phyloP scores from a whole-genome alignment of 2,888 invertebrate genomes.

The Ectropis crepuscularia region DNA sequence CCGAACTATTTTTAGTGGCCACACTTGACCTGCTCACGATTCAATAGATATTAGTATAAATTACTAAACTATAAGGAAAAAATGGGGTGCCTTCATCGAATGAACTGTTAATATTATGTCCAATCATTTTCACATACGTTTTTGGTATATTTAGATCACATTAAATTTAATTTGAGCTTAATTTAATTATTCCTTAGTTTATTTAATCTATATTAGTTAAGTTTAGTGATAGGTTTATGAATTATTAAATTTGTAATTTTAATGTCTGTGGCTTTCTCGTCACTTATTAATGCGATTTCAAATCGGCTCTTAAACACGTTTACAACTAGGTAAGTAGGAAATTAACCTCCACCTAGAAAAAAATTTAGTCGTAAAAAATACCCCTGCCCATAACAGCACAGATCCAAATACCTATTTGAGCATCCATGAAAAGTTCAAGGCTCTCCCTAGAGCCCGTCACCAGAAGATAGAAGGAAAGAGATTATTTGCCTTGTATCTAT shows the following conservation, averaged over 20 bases:
- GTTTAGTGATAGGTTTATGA: slow-evolving; percentile 22
- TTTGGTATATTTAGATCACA: slow-evolving; percentile 29
- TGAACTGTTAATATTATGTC: slow-evolving; percentile 2
- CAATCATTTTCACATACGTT: slow-evolving; percentile 19
- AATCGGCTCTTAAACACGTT: not conserved
- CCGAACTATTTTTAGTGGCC: no score
- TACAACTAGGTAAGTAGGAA: not conserved
- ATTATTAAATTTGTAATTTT: slow-evolving; percentile 15
- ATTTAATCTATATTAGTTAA: slow-evolving; percentile 29
- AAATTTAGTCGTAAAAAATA: no score
- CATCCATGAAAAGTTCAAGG: no score
- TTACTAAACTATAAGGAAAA: not conserved
- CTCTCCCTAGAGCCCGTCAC: no score
- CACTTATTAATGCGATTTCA: not conserved
- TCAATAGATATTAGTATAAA: not conserved
- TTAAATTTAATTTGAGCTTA: slow-evolving; percentile 34
- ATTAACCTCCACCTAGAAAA: no score
- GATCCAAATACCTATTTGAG: not conserved
- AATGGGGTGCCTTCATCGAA: not conserved
- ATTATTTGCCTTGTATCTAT: no score
- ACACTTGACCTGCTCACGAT: no score
- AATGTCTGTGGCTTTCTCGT: not conserved
- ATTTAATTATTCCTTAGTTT: slow-evolving; percentile 29
- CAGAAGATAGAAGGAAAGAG: no score
- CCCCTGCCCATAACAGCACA: no score